phyloP scores from a whole-genome alignment of 35 echinoderm and acorn worm species.

The Acanthaster planci region DNA sequence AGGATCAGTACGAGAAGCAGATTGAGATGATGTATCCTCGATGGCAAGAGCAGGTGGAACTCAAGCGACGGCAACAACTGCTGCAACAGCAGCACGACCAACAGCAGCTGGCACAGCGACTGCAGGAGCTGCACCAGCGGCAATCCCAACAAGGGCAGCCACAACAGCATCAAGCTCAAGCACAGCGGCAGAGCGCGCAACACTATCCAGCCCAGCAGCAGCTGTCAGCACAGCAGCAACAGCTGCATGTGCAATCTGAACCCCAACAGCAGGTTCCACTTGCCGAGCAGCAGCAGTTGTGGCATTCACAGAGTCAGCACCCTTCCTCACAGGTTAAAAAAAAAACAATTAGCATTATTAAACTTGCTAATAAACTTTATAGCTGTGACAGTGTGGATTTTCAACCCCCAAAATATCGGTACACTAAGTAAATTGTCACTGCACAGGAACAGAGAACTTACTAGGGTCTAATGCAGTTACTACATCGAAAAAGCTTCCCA shows the following conservation, averaged over 20 bases:
- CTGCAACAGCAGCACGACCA: constrained; percentile 24
- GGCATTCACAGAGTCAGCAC: not conserved
- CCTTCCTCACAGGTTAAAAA: not conserved
- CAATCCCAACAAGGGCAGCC: not conserved
- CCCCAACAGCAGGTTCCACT: not conserved
- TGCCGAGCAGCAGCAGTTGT: constrained; percentile 2
- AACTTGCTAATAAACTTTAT: too few species aligned
- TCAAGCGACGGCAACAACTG: constrained; percentile 37
- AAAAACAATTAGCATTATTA: too few species aligned
- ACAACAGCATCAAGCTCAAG: not conserved
- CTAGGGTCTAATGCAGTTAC: too few species aligned
- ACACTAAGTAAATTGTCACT: too few species aligned
- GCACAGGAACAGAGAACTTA: too few species aligned
- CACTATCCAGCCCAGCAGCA: not conserved
- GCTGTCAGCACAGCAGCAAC: not conserved
- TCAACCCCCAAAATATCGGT: too few species aligned
- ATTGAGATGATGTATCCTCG: constrained; percentile 84
- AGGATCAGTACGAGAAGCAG: constrained; percentile 88
- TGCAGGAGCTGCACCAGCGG: not conserved
- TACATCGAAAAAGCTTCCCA: too few species aligned
- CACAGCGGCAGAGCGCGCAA: not conserved
- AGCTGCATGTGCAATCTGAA: not conserved
- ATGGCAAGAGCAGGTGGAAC: constrained; percentile 77
- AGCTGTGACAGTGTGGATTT: too few species aligned
- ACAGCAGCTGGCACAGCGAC: constrained; percentile 34